Base-by-base conservation (phyloP, 2,113 vertebrate genomes). In the Microcebus lehilahytsara region DNA sequence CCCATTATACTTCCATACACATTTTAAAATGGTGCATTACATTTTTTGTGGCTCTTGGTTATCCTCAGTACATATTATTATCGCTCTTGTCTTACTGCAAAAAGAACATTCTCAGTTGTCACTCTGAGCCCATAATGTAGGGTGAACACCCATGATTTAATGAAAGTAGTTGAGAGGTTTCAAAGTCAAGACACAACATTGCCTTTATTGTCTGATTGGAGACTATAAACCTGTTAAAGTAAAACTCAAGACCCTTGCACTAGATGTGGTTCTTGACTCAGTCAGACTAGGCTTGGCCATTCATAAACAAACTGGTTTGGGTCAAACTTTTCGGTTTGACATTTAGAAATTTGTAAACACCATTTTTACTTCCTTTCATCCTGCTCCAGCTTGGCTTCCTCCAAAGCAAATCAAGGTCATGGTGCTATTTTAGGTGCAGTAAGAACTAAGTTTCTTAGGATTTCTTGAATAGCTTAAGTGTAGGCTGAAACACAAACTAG, bases 301-400 rank as follows among this genome's bases (percentile, higher is more conserved):
- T 94, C 56, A 64, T 72, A 85, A 85, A 93, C 72, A 93, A 84
- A 81, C 27, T 46, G 58, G 42, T 75, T 71, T 56, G 20, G 25
- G 34, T 85, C 46, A 42, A 20, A 66, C 17, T 60, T 90, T 90
- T 93, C 56, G 32, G 46, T 58, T 75, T 92, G 80, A 94, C 30
- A 58, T 96, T 95, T 95, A 87, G 88, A 93, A 96, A 85, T 10
- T 34, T 85, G 25, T 88, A 88, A 96, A 97, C 95, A 93, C 34
- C 60, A 5, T 89, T 93, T 96, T 91, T 67, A 69, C 92, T 95
- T 91, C 86, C 85, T 90, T 97, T 95, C 40, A 94, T 91, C 81
- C 17, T 77, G 77, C 69, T 27, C 66, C 87, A 89, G 40, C 60
- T 89, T 85, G 56, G 49, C 72, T 95, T 97, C 71, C 56, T 96